phyloP scores from a whole-genome alignment of 2,113 vertebrate genomes.

The Panthera uncia region DNA sequence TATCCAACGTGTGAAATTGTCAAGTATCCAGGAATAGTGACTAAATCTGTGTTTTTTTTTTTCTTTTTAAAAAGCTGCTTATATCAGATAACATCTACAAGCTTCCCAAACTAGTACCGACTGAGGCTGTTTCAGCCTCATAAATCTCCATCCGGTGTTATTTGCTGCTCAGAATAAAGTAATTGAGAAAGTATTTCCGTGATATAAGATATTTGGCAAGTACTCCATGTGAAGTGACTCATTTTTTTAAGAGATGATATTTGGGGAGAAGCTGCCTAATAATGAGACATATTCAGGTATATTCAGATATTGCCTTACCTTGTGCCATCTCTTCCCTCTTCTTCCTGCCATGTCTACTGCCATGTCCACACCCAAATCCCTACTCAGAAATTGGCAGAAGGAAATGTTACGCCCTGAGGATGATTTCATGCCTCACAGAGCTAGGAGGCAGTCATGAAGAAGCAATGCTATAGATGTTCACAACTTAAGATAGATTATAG shows the following conservation, averaged over 20 bases:
- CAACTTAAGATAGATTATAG: not conserved
- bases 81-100: not conserved
- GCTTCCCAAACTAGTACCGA: not conserved
- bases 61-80: not conserved
- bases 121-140: not conserved
- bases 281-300: not conserved
- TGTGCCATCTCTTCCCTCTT: not conserved
- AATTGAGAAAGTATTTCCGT: not conserved
- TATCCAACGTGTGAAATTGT: not conserved
- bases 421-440: not conserved
- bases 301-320: not conserved
- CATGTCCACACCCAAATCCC: not conserved
- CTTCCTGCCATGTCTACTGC: not conserved
- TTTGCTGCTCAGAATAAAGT: constrained; percentile 31
- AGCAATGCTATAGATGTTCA: not conserved
- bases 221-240: not conserved
- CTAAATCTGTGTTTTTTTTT: not conserved
- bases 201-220: not conserved
- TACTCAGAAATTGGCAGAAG: not conserved
- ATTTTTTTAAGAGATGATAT: not conserved
- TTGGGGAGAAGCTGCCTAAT: not conserved
- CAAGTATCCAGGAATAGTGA: not conserved
- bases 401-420: not conserved
- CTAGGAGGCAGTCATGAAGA: not conserved
- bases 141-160: not conserved